Evolutionary conservation across 2,888 invertebrate genomes (phyloP).

Genomic region (Drosophila incognita): DNA sequence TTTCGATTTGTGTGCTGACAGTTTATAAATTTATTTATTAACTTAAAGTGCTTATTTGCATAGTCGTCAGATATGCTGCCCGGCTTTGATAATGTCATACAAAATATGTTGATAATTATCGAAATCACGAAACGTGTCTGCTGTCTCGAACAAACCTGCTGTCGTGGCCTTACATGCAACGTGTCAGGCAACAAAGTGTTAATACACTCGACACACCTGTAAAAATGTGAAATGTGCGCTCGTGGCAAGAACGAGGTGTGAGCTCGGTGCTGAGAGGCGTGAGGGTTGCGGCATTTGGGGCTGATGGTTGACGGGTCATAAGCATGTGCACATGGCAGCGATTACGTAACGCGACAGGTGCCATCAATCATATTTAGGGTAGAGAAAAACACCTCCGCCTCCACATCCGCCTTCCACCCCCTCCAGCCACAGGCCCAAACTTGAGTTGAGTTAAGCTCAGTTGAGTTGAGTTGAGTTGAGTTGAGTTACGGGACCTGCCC

Average conservation of each 20-base stretch:
- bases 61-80: slow-evolving; percentile 1
- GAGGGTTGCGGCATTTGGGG: background rate
- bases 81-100: slow-evolving; percentile 44
- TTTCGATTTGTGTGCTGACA: slow-evolving; percentile 21
- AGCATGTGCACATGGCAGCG: slow-evolving; percentile 69
- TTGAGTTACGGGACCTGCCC: slow-evolving; percentile 2
- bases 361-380: slow-evolving; percentile 77
- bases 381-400: slow-evolving; percentile 2
- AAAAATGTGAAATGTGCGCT: slow-evolving; percentile 52
- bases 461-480: slow-evolving; percentile 1
- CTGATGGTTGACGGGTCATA: slow-evolving; percentile 49
- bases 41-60: slow-evolving; percentile 11
- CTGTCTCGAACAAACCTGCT: slow-evolving; percentile 29
- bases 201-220: slow-evolving; percentile 63
- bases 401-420: background rate
- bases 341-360: slow-evolving; percentile 79
- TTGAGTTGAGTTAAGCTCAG: background rate
- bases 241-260: background rate
- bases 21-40: slow-evolving; percentile 22
- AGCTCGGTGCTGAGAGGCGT: background rate
- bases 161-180: slow-evolving; percentile 56
- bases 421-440: background rate
- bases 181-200: slow-evolving; percentile 73
- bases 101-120: slow-evolving; percentile 65
- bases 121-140: slow-evolving; percentile 57